Base-by-base conservation (phyloP, 2,797 vertebrate genomes). In the Helarctos malayanus region DNA sequence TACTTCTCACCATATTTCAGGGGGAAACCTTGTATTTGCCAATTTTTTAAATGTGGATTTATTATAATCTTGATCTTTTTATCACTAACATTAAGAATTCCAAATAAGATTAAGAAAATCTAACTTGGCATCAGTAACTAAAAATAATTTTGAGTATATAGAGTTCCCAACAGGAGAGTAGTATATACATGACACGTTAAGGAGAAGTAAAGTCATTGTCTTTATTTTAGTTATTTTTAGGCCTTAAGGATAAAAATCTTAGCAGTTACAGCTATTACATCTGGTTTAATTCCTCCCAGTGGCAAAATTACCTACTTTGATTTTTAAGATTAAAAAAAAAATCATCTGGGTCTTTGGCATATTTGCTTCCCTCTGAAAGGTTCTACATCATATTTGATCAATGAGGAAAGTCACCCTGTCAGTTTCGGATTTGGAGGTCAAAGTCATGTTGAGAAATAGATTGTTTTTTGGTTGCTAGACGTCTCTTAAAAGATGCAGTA, bases 211-310 rank as follows among this genome's bases (percentile, higher is more conserved):
- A 96, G n/a, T 57, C 45, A 71, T 54, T 91, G 12, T 84, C 12
- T 97, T 97, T 96, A 95, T 83, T 97, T 97, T 97, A 97, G 92
- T 96, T 98, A 97, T 94, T n/a, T 69, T 63, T 82, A 78, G 47
- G 65, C 29, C 47, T 96, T 93, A 96, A 95, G 96, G 85, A 97
- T 5, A 95, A 97, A 88, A 96, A 94, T 76, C 69, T 95, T 65
- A 65, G 25, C 54, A 65, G 15, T 93, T 95, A 69, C 23, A 94
- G 27, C 11, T 80, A 94, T 95, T 49, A 4, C 52, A 47, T 2
- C n/a, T 57, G 23, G 83, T 98, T 95, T 97, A 98, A 93, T 87
- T 89, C 47, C 41, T 92, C 76, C n/a, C 19, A 49, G 3, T 71
- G 85, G 69, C 68, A 97, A 97, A 97, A 96, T 10, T 57, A 71